Conservation (phyloP, 2,113 vertebrate species). For the Zapus hudsonius region DNA sequence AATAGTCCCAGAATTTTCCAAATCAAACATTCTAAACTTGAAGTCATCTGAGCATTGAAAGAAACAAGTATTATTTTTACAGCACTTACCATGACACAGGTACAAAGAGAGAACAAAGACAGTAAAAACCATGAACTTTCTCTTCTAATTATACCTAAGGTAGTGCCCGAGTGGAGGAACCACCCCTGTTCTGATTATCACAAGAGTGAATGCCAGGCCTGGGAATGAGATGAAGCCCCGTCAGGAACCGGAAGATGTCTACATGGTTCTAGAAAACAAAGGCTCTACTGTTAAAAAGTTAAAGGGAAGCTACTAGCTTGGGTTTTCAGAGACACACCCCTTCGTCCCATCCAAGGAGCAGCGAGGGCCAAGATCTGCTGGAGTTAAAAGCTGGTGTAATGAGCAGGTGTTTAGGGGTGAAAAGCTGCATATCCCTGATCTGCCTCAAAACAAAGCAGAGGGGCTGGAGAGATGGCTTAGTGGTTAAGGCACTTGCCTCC, state of each 20-base stretch:
- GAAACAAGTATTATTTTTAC: constrained; percentile 16
- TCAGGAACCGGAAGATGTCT: not conserved
- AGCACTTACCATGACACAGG: not conserved
- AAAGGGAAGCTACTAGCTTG: constrained; percentile 32
- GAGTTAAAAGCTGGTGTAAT: constrained; percentile 4
- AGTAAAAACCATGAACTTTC: not conserved
- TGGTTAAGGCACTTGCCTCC: too few species aligned
- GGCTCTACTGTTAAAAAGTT: not conserved
- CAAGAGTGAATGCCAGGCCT: not conserved
- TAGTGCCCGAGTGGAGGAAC: not conserved
- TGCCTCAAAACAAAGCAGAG: not conserved
- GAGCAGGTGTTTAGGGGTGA: not conserved
- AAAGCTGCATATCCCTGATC: not conserved
- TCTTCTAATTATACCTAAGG: not conserved
- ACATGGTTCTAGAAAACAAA: constrained; percentile 38
- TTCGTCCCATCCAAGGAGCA: not conserved
- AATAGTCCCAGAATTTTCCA: not conserved
- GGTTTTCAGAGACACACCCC: not conserved
- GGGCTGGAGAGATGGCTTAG: not conserved
- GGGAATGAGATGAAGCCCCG: not conserved
- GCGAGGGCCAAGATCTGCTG: constrained; percentile 4
- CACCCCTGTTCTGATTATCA: not conserved
- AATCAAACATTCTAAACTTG: not conserved
- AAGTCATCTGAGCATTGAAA: not conserved
- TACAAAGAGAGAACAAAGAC: not conserved